Evolutionary conservation across 2,888 invertebrate species (phyloP), one percentile per base, ranked within the genome.

Genomic region (Magallana nippona): DNA sequence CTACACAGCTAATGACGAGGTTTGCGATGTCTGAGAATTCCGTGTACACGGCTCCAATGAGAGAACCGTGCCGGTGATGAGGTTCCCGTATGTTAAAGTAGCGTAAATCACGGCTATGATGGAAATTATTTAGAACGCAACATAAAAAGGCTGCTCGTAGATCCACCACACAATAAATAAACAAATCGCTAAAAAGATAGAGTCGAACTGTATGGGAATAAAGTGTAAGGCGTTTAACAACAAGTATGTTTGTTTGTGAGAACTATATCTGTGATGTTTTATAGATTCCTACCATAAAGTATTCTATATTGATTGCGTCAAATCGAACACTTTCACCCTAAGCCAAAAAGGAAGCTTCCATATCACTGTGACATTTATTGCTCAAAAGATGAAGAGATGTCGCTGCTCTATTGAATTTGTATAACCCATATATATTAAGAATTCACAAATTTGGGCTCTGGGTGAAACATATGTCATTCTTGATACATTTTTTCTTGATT

Each of bases 111-210:
- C 32, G 71, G 11, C 15, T 27, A 27, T 44, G 44, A 27, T 71
- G 71, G 71, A 71, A 71, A 71, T 71, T 22, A 71, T 71, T 71
- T 71, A 71, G 71, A 71, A 27, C 71, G 71, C 71, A 71, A 71
- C 71, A 71, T 71, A 71, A 71, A 71, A 71, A 22, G 15, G 32
- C 13, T 27, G 32, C 32, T 27, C 71, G 15, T 27, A 71, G 71
- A 71, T 71, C 71, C 22, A 71, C 32, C 71, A 27, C 13, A 71
- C 71, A 71, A 71, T 13, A 71, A 71, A 71, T 27, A 71, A 71
- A 71, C 71, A 71, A 32, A 27, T 22, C 22, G 32, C 32, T 71
- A 71, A 22, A 17, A 44, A 15, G 71, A 22, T 32, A 71, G 17
- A 71, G 11, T 15, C 27, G 32, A 71, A 27, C 32, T 71, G 22